These are phyloP conservation scores for Neomonachus schauinslandi DNA, from an alignment of 2,113 vertebrate species.

Conservation along the genomic window DNA sequence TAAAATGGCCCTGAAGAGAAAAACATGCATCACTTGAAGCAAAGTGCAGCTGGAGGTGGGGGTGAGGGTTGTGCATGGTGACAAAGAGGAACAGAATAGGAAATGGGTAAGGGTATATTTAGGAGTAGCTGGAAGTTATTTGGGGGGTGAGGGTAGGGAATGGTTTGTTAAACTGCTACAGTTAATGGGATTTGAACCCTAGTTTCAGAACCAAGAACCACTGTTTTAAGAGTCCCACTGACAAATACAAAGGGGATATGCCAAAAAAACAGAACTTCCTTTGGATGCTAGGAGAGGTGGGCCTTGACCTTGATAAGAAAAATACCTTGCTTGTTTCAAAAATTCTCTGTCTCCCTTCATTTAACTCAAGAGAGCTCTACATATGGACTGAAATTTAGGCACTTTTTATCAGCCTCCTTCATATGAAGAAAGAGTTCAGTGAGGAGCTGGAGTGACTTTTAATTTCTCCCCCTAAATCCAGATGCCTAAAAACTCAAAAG, in stretches of 20 bases:
- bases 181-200: conserved; percentile 16
- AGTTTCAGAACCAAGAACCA: conserved; percentile 42
- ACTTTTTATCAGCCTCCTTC: background rate
- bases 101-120: conserved; percentile 3
- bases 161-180: background rate
- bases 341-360: background rate
- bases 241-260: background rate
- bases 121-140: background rate
- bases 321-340: conserved; percentile 10
- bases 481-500: conserved; percentile 29
- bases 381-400: background rate
- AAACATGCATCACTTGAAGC: background rate
- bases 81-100: background rate
- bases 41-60: background rate
- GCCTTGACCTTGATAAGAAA: conserved; percentile 34
- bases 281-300: background rate
- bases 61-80: background rate
- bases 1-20: background rate
- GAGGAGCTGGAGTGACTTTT: background rate
- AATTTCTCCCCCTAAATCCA: conserved; percentile 13
- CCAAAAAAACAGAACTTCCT: background rate
- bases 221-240: background rate
- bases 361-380: background rate
- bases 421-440: conserved; percentile 24
- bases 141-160: background rate